Evolutionary conservation across 2,113 vertebrate species (phyloP), one percentile per base, ranked within the genome.

Genomic region (Nettapus auritus): DNA sequence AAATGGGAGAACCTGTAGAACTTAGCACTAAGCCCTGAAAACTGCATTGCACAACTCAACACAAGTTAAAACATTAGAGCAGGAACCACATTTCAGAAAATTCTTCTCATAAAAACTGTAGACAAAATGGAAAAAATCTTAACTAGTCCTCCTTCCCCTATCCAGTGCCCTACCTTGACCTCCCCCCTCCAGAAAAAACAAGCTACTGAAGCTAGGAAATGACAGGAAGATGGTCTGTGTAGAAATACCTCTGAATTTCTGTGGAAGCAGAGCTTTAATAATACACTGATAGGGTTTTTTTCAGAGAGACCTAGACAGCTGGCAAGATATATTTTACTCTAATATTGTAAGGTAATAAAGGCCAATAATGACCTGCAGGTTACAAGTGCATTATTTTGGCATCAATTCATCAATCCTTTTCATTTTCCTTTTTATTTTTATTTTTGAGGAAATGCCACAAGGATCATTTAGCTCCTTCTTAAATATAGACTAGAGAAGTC

Each of bases 401-500:
- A 91, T 73, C 5, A 92, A 46, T 91, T 75, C 70, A 91, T 75
- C 5, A 91, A 46, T 91, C 70, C 50, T 52, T 40, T 19, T 64
- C 36, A 18, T 28, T 40, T 16, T 64, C 7, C 11, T 38, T 10
- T 11, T 16, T 34, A 36, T 62, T 36, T 62, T 22, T 20, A 20
- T 96, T 89, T 68, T 55, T 0, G 42, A 94, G 25, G 52, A 96
- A 88, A 80, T 56, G 50, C 13, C 42, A 70, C 1, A 0, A 31
- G 18, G 82, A 70, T 80, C 16, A 60, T 94, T 94, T 66, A 92
- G 21, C 67, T 64, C 34, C 36, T 88, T 87, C 46, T 89, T 86
- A 84, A 87, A 83, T 26, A 90, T 20, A 92, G 44, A 82, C 44
- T 70, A 80, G 25, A 80, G 10, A 85, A 78, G 62, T 93, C 93